Percentiles rank a stretch among this genome's conserved stretches.
These are phyloP conservation scores for Prenolepis imparis DNA, from an alignment of 2,888 invertebrate genomes.

Conservation along the genomic window DNA sequence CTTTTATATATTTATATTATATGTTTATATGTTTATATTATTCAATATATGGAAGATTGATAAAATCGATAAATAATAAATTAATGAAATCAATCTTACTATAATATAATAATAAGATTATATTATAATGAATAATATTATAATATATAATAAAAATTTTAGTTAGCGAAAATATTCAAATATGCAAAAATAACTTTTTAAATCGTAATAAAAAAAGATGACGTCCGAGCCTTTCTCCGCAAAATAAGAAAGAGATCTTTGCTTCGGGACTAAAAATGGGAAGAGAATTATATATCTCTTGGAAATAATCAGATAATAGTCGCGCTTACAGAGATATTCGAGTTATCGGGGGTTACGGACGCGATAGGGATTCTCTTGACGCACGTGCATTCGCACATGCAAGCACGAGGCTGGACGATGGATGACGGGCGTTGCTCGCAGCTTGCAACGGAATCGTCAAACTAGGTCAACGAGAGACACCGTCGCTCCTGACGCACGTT, in stretches of 20 bases:
- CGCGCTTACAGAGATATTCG: constrained; percentile 9
- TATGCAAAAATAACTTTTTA: not conserved
- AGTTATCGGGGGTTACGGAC: constrained; percentile 19
- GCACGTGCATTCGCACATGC: constrained; percentile 61
- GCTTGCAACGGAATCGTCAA: constrained; percentile 74
- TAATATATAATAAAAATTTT: not conserved
- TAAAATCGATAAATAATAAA: not conserved
- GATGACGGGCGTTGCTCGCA: constrained; percentile 58
- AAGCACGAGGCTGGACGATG: constrained; percentile 46
- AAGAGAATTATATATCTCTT: not conserved
- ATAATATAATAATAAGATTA: not conserved
- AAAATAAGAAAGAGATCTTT: not conserved
- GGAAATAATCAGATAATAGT: not conserved
- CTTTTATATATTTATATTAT: not conserved
- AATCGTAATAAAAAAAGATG: not conserved
- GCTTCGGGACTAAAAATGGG: not conserved
- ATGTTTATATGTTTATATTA: not conserved
- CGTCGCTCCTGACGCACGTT: constrained; percentile 70
- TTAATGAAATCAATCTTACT: not conserved
- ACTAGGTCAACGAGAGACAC: constrained; percentile 79
- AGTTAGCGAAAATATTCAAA: not conserved
- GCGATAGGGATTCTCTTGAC: constrained; percentile 16
- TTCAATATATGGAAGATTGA: not conserved
- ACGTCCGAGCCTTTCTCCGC: not conserved
- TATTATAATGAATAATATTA: too few species aligned